phyloP scores from a whole-genome alignment of 2,888 invertebrate species.

The Catocala sponsa region DNA sequence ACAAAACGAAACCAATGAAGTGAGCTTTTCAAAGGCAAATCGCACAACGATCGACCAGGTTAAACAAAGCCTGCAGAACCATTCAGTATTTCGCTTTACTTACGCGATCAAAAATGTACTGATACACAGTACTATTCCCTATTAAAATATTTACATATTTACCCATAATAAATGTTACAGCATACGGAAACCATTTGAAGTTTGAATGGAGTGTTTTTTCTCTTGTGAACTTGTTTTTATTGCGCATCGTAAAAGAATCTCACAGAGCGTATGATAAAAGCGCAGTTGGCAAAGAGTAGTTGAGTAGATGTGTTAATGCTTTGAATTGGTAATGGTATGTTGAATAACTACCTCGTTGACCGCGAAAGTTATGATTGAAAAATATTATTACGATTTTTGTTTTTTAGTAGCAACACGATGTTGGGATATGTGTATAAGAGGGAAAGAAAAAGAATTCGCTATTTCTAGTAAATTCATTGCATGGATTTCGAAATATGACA shows the following conservation, averaged over 20 bases:
- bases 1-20: background rate
- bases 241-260: constrained; percentile 52
- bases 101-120: constrained; percentile 4
- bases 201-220: constrained; percentile 32
- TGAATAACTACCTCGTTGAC: no score
- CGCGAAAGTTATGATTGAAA: no score
- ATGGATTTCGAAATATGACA: no score
- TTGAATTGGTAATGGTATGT: background rate
- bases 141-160: constrained; percentile 18
- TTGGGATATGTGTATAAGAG: no score
- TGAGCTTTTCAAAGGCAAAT: background rate
- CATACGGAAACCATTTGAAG: constrained; percentile 28
- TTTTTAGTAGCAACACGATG: no score
- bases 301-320: constrained; percentile 9
- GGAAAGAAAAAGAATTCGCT: no score
- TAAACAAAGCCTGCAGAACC: no score
- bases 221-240: constrained; percentile 49
- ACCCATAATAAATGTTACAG: constrained; percentile 13
- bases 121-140: constrained; percentile 14
- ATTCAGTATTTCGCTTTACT: no score
- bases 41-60: no score
- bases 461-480: no score
- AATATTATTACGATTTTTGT: no score
- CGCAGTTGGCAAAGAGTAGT: constrained; percentile 29
- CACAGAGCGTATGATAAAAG: constrained; percentile 41